These are phyloP conservation scores for Fringilla coelebs DNA, from an alignment of 2,797 vertebrate species.

Conservation along the genomic window DNA sequence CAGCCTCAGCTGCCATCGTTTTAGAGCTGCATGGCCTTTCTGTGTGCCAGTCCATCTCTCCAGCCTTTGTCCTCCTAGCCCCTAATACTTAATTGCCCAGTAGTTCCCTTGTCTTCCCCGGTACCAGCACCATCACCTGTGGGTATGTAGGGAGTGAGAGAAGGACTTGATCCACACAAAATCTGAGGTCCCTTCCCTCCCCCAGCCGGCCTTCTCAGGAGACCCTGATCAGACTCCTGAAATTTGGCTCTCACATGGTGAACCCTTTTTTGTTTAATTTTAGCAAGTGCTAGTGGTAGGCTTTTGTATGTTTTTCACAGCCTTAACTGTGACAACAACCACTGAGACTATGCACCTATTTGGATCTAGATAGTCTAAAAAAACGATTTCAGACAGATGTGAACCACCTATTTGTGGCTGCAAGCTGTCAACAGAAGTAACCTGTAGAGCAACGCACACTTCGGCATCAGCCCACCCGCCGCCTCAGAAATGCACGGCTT, in stretches of 20 bases:
- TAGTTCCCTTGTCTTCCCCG: neutral
- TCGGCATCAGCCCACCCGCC: neutral
- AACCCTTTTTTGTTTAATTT: neutral
- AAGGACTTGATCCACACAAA: neutral
- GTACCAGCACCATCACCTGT: fast-evolving
- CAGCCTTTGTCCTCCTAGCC: neutral
- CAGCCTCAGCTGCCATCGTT: neutral
- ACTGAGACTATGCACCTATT: neutral
- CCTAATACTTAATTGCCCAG: neutral
- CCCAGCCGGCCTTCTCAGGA: neutral
- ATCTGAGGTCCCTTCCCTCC: neutral
- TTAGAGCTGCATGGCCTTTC: neutral
- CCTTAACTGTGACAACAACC: neutral
- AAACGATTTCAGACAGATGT: neutral
- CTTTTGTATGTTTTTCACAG: neutral
- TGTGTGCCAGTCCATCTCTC: too few relatives aligned
- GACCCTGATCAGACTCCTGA: neutral
- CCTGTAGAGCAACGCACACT: fast-evolving
- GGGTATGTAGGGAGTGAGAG: neutral
- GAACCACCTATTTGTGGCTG: neutral
- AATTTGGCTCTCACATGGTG: neutral
- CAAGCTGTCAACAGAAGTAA: neutral
- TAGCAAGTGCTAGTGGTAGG: too few relatives aligned
- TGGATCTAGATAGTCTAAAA: neutral
- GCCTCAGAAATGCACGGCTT: neutral